Conservation (phyloP, 2,888 invertebrate species). For the Xylophagus ater region DNA sequence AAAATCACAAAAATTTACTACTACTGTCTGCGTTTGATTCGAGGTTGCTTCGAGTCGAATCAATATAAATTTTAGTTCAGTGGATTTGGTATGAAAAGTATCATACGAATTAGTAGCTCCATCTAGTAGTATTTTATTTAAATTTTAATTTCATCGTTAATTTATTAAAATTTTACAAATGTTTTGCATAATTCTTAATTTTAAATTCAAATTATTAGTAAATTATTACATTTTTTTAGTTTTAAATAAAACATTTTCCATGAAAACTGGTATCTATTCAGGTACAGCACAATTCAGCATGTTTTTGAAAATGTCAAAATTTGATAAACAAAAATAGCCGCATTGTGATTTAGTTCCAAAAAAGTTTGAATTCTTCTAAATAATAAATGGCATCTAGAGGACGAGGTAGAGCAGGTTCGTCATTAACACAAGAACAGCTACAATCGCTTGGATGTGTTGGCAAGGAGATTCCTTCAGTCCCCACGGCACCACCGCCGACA, state of each 20-base stretch:
- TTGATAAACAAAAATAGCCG: too few relatives aligned
- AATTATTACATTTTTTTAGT: background rate
- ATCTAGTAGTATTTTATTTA: background rate
- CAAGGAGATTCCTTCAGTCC: constrained; percentile 44
- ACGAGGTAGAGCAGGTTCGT: constrained; percentile 31
- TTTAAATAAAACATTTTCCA: background rate
- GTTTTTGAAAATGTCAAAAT: too few relatives aligned
- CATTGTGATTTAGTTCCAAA: too few relatives aligned
- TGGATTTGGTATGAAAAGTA: background rate
- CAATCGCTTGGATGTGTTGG: constrained; percentile 34
- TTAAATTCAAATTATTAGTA: background rate
- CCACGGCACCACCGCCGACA: constrained; percentile 47
- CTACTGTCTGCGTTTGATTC: background rate
- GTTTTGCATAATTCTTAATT: too few relatives aligned
- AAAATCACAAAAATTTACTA: background rate
- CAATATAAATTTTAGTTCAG: background rate
- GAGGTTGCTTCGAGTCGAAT: background rate
- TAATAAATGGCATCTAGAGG: constrained; percentile 32
- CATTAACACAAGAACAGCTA: constrained; percentile 36
- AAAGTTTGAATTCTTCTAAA: background rate
- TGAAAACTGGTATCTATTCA: background rate
- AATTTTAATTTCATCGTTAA: too few relatives aligned
- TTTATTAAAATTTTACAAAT: too few relatives aligned
- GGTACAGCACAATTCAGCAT: background rate
- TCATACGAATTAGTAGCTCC: background rate